Evolutionary conservation across 2,113 vertebrate genomes (phyloP).

Genomic region (Sorex fumeus): DNA sequence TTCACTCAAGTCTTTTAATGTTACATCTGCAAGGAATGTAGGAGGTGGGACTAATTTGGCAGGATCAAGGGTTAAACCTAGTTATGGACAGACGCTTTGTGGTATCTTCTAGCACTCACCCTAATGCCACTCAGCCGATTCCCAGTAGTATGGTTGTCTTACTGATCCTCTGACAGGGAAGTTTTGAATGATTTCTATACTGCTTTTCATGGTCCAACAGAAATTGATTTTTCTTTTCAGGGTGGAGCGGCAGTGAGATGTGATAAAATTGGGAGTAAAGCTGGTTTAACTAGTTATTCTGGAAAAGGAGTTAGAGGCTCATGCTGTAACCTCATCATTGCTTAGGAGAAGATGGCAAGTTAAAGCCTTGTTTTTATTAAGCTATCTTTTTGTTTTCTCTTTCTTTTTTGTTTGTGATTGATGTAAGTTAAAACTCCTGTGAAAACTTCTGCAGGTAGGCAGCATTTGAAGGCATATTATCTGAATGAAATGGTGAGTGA

Average conservation of each 20-base stretch:
- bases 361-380: conserved; percentile 75
- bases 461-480: conserved; percentile 64
- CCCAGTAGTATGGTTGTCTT: conserved; percentile 58
- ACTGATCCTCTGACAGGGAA: conserved; percentile 55
- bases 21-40: conserved; percentile 81
- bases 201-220: conserved; percentile 72
- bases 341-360: conserved; percentile 69
- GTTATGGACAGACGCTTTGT: conserved; percentile 67
- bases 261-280: conserved; percentile 70
- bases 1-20: conserved; percentile 82
- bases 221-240: conserved; percentile 76
- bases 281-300: conserved; percentile 80
- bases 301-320: conserved; percentile 66
- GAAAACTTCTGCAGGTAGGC: conserved; percentile 68
- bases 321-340: conserved; percentile 68
- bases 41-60: conserved; percentile 78
- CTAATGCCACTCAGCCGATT: conserved; percentile 53
- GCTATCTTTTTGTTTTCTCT: conserved; percentile 63
- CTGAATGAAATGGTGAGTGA: conserved; percentile 45
- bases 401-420: conserved; percentile 64
- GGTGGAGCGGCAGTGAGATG: conserved; percentile 47
- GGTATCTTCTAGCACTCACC: conserved; percentile 51
- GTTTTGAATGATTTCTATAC: conserved; percentile 71
- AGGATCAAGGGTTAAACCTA: conserved; percentile 81
- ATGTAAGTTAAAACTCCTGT: conserved; percentile 57